These are phyloP conservation scores for Schrankia costaestrigalis DNA, from an alignment of 2,888 invertebrate genomes.

Conservation along the genomic window DNA sequence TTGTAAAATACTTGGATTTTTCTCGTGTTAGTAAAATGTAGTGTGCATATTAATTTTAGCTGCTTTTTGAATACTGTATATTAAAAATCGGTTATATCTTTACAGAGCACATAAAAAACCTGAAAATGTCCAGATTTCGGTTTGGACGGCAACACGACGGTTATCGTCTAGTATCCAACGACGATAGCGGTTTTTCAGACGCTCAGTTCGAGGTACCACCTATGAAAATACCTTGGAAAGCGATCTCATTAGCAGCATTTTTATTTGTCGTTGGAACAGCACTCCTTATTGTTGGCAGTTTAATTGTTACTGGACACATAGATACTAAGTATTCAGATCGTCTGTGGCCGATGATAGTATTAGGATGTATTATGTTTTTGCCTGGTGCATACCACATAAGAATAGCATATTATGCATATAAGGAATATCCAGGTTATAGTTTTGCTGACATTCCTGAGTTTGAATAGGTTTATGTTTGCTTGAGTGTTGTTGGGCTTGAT, in stretches of 20 bases:
- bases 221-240: conserved; percentile 91
- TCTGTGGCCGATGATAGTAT: conserved; percentile 93
- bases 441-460: conserved; percentile 95
- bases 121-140: conserved; percentile 82
- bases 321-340: conserved; percentile 92
- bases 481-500: no score
- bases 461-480: conserved; percentile 63
- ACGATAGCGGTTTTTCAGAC: conserved; percentile 85
- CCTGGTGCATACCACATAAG: conserved; percentile 95
- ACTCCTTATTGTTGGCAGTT: conserved; percentile 87
- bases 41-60: neutral
- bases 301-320: conserved; percentile 90
- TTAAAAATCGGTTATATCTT: conserved; percentile 4
- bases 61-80: neutral
- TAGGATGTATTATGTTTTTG: conserved; percentile 94
- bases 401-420: conserved; percentile 92
- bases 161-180: conserved; percentile 78
- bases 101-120: conserved; percentile 46
- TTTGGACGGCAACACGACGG: conserved; percentile 82
- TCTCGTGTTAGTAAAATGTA: neutral
- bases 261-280: conserved; percentile 89
- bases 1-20: no score
- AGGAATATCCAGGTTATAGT: conserved; percentile 90
- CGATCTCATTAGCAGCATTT: conserved; percentile 87
- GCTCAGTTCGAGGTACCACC: conserved; percentile 85